Conservation (phyloP, 1,140 invertebrate species). For the Diprion similis region DNA sequence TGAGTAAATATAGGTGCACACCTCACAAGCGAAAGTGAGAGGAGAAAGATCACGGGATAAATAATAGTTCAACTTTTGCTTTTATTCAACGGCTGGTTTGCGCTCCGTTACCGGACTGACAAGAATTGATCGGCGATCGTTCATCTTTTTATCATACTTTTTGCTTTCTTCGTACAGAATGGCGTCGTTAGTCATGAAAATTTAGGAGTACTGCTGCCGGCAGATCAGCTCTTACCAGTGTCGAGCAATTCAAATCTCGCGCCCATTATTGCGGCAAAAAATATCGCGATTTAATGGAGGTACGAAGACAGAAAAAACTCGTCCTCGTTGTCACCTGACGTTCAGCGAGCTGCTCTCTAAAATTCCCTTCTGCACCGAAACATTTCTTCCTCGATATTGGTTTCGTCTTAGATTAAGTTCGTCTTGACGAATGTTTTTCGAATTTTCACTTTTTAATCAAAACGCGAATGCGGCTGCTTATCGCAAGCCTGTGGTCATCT, state of each 20-base stretch:
- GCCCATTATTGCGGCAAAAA: neutral
- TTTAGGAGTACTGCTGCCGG: too few relatives aligned
- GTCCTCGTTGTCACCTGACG: neutral
- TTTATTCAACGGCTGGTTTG: slow-evolving; percentile 42
- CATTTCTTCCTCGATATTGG: neutral
- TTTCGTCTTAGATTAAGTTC: neutral
- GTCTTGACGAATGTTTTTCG: neutral
- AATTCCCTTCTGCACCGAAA: neutral
- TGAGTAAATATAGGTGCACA: neutral
- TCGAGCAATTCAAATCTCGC: slow-evolving; percentile 27
- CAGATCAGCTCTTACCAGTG: too few relatives aligned
- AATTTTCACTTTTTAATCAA: neutral
- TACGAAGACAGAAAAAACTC: neutral
- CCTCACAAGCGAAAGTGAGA: slow-evolving; percentile 38
- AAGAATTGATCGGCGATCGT: slow-evolving; percentile 25
- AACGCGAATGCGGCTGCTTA: neutral
- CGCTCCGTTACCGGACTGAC: slow-evolving; percentile 28
- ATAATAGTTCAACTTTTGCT: slow-evolving; percentile 47
- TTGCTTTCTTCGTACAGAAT: too few relatives aligned
- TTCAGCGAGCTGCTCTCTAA: neutral
- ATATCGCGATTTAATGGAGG: neutral
- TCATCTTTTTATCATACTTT: slow-evolving; percentile 14
- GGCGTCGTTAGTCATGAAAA: too few relatives aligned
- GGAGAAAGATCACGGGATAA: slow-evolving; percentile 40
- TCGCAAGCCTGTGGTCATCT: neutral